These are phyloP conservation scores for Drosophila suzukii DNA, from an alignment of 1,140 invertebrate genomes.

Conservation along the genomic window DNA sequence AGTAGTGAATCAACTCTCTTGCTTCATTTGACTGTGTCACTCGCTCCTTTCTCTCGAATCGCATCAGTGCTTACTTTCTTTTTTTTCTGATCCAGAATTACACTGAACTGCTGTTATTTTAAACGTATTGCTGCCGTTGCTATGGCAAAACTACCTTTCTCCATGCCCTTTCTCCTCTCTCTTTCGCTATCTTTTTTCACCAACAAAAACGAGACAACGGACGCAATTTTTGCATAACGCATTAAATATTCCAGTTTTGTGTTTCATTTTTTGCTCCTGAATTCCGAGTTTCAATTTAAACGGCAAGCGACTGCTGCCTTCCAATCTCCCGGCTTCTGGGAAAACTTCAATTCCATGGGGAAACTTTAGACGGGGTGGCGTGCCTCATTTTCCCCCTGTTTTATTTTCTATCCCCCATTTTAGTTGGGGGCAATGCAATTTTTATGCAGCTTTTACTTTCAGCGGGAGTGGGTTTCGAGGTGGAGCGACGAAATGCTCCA, in stretches of 20 bases:
- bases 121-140: slow-evolving; percentile 68
- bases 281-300: slow-evolving; percentile 77
- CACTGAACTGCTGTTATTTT: slow-evolving; percentile 72
- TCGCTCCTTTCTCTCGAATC: slow-evolving; percentile 16
- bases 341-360: slow-evolving; percentile 45
- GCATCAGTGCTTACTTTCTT: slow-evolving; percentile 19
- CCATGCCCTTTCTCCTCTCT: slow-evolving; percentile 8
- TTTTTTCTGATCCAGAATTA: slow-evolving; percentile 41
- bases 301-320: slow-evolving; percentile 55
- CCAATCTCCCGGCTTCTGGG: slow-evolving; percentile 45
- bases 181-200: slow-evolving; percentile 33
- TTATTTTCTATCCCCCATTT: slow-evolving; percentile 10
- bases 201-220: slow-evolving; percentile 32
- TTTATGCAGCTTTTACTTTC: slow-evolving; percentile 73
- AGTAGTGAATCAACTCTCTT: not conserved
- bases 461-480: slow-evolving; percentile 15
- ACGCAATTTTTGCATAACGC: slow-evolving; percentile 80
- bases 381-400: not conserved
- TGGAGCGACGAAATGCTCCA: slow-evolving; percentile 48
- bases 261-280: slow-evolving; percentile 43
- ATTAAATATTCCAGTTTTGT: slow-evolving; percentile 81
- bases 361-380: slow-evolving; percentile 4
- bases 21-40: slow-evolving; percentile 18
- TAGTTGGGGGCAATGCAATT: slow-evolving; percentile 51
- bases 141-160: slow-evolving; percentile 16